Base-by-base conservation (phyloP, 2,113 vertebrate species). In the Emydocephalus ijimae region DNA sequence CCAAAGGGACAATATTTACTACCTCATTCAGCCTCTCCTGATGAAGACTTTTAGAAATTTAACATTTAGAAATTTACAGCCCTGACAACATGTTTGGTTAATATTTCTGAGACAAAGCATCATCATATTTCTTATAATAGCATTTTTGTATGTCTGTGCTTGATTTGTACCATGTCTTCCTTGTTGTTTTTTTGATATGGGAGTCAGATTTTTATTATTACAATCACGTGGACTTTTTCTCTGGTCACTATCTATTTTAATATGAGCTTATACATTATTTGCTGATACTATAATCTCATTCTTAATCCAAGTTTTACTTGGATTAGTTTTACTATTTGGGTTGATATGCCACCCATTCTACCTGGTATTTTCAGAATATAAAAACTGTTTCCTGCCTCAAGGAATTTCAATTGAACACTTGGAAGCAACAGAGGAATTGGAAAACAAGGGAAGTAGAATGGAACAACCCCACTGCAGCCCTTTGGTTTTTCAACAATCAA, bases 31-130 rank as follows among this genome's bases (percentile, higher is more conserved):
- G 12, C 21, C 59, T 52, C 48, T 34, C 45, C 48, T 50, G 26
- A n/a, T 1, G 18, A 64, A 85, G 18, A 29, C 34, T 57, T 26
- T 59, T 59, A 59, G 57, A 59, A 59, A 59, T 59, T 59, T 59
- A 59, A 59, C 57, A 59, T 59, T 91, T 56, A 85, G 15, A 91
- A 81, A 91, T 91, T 50, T 87, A 55, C 52, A 91, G 55, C 43
- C 26, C 74, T 91, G 90, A 43, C 21, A 57, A 45, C 15, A 45
- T 45, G 14, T 74, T 85, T 85, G 34, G 9, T 43, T 86, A 45
- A 10, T 81, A 50, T 74, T n/a, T 61, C 57, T 21, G 21, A 69
- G 18, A 90, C 26, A 21, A 5, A 15, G 56, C 54, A 85, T 85
- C 34, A 26, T n/a, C 39, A 57, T 86, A 55, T 45, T 59, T 50